Evolutionary conservation across 92 coral and sea anemone species (phyloP), one percentile per base, ranked within the genome.

Genomic region (Nematostella vectensis): DNA sequence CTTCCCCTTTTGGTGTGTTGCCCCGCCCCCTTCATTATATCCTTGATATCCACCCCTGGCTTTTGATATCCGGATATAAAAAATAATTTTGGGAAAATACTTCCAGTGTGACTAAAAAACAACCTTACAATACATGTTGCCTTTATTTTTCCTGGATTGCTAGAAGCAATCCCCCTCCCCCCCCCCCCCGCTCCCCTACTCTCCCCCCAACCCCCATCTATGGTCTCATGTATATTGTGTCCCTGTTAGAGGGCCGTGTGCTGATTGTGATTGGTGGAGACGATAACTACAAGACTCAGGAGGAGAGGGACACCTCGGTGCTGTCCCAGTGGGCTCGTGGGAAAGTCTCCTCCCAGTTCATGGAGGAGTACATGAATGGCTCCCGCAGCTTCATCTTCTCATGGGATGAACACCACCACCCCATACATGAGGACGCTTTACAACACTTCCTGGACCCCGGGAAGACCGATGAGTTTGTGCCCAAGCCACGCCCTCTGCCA

Each of bases 351-450:
- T 75, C 72, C 2, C 88, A 81, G 62, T 76, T 81, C 40, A 55
- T 55, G 11, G 54, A 48, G 19, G 67, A 70, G 11, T 48, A 39
- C 50, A 2, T 81, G 37, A 72, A 81, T 65, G 88, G 88, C 24
- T 45, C 62, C 26, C 59, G 48, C 29, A 76, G 88, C 31, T 81
- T 81, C 36, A 81, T 81, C 6, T 75, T 75, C 57, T 81, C 88
- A 0, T 81, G 88, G 88, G 67, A 70, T 31, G 54, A 59, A 27
- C 15, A 55, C 0, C 83, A 81, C 67, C 42, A 65, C 15, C 67
- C 70, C 25, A 70, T 81, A 24, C 88, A 81, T 38, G 79, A 81
- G 20, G 83, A 75, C 20, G 83, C 88, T n/a, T 53, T 81, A 0
- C 9, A 31, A 29, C 74, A 62, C 48, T 81, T 42, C 67, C 65